A percentile compares a stretch with the other conserved stretches of the same genome.
Evolutionary conservation across 2,113 vertebrate species (phyloP).

Genomic region (Perognathus longimembris): DNA sequence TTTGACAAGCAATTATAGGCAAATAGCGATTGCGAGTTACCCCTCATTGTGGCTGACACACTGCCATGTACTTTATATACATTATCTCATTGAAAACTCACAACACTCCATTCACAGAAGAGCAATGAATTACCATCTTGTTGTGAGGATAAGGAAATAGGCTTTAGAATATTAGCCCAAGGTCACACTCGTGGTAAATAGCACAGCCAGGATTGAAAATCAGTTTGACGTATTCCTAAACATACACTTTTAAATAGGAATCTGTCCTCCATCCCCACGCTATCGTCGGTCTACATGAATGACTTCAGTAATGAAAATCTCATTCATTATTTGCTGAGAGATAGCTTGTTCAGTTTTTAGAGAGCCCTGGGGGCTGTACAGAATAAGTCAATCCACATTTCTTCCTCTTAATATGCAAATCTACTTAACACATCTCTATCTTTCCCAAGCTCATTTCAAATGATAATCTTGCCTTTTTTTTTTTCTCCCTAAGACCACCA

Average conservation of each 20-base stretch:
- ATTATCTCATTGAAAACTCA: not conserved
- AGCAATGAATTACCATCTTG: not conserved
- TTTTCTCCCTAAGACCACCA: not conserved
- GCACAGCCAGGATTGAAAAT: constrained; percentile 25
- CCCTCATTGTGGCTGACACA: not conserved
- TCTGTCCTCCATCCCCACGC: not conserved
- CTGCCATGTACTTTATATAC: not conserved
- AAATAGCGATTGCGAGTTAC: not conserved
- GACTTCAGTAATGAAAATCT: constrained; percentile 58
- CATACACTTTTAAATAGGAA: constrained; percentile 63
- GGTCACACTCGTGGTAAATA: not conserved
- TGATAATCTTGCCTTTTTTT: constrained; percentile 53
- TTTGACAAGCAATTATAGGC: not conserved
- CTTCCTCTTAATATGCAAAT: constrained; percentile 70
- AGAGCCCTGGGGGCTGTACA: constrained; percentile 55
- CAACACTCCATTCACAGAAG: not conserved
- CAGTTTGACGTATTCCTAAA: constrained; percentile 40
- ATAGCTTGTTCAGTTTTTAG: constrained; percentile 61
- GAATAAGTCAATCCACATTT: constrained; percentile 61
- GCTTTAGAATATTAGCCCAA: not conserved
- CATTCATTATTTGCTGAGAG: constrained; percentile 70
- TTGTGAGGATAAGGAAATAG: constrained; percentile 6
- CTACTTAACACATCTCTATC: constrained; percentile 60
- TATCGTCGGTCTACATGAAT: constrained; percentile 55
- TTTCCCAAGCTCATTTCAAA: constrained; percentile 64